phyloP scores from a whole-genome alignment of 2,797 vertebrate genomes.

The Sebastes umbrosus region DNA sequence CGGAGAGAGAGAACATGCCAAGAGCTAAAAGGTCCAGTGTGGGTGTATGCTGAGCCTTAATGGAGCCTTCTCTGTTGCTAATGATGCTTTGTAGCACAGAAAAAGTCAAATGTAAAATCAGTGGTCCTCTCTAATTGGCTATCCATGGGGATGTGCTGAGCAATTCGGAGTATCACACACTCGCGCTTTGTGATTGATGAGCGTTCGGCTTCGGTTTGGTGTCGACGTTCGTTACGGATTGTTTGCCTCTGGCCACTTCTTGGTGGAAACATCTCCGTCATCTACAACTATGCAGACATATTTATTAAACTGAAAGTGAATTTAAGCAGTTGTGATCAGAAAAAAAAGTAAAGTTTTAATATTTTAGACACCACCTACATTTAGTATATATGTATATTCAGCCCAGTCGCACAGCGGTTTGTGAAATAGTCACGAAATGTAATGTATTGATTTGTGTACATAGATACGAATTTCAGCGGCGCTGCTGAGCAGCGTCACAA shows the following conservation, averaged over 20 bases:
- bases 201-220: background rate
- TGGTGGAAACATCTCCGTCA: background rate
- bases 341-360: background rate
- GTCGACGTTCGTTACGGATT: background rate
- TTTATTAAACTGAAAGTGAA: background rate
- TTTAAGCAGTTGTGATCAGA: background rate
- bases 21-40: slow-evolving; percentile 69
- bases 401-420: too few species aligned
- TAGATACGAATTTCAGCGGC: too few species aligned
- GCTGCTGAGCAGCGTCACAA: too few species aligned
- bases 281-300: background rate
- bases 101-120: slow-evolving; percentile 72
- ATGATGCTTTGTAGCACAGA: slow-evolving; percentile 71
- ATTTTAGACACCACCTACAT: background rate
- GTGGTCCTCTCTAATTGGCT: slow-evolving; percentile 67
- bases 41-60: slow-evolving; percentile 48
- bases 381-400: background rate
- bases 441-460: too few species aligned
- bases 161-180: background rate
- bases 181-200: slow-evolving; percentile 30
- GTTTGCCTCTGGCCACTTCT: background rate
- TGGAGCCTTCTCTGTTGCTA: slow-evolving; percentile 55
- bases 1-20: slow-evolving; percentile 44
- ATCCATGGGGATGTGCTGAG: slow-evolving; percentile 39
- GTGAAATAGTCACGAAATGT: too few species aligned